Evolutionary conservation across 2,797 vertebrate genomes (phyloP).

Genomic region (Syngnathus rostellatus): DNA sequence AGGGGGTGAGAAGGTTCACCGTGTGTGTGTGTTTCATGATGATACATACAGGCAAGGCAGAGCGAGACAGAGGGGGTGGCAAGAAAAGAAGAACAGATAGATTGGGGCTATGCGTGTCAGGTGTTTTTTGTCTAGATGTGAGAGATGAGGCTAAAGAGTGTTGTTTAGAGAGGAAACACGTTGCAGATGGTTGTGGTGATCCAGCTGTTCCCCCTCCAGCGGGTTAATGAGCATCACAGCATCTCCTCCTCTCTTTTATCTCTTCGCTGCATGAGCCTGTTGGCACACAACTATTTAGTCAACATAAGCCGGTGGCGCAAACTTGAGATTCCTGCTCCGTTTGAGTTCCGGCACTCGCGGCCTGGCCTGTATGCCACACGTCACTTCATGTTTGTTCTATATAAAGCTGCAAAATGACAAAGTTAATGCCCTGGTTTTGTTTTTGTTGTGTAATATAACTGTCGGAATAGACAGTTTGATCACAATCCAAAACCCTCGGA

Average conservation of each 20-base stretch:
- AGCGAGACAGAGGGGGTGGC: slow-evolving; percentile 3
- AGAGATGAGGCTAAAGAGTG: slow-evolving; percentile 28
- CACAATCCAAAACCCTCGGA: slow-evolving; percentile 27
- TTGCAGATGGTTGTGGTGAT: slow-evolving; percentile 52
- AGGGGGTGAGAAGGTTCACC: slow-evolving; percentile 41
- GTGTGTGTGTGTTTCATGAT: slow-evolving; percentile 7
- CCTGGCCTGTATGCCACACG: slow-evolving; percentile 1
- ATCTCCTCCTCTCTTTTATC: slow-evolving; percentile 24
- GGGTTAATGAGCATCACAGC: slow-evolving; percentile 53
- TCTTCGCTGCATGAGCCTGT: slow-evolving; percentile 17
- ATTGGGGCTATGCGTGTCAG: slow-evolving; percentile 8
- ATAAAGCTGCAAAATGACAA: slow-evolving; percentile 25
- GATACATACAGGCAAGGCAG: slow-evolving; percentile 1
- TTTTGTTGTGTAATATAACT: slow-evolving; percentile 22
- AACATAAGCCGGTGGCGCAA: slow-evolving; percentile 9
- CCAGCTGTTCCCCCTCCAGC: slow-evolving; percentile 57
- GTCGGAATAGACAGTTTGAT: slow-evolving; percentile 25
- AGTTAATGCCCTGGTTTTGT: slow-evolving; percentile 24
- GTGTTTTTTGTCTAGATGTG: slow-evolving; percentile 6
- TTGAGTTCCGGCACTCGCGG: not conserved
- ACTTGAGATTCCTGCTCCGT: not conserved
- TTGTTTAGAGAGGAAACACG: slow-evolving; percentile 44
- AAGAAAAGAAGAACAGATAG: slow-evolving; percentile 2
- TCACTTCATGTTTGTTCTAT: slow-evolving; percentile 16
- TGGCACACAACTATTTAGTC: slow-evolving; percentile 24